Base-by-base conservation (phyloP, 1,140 invertebrate species). In the Sycobia sp. region DNA sequence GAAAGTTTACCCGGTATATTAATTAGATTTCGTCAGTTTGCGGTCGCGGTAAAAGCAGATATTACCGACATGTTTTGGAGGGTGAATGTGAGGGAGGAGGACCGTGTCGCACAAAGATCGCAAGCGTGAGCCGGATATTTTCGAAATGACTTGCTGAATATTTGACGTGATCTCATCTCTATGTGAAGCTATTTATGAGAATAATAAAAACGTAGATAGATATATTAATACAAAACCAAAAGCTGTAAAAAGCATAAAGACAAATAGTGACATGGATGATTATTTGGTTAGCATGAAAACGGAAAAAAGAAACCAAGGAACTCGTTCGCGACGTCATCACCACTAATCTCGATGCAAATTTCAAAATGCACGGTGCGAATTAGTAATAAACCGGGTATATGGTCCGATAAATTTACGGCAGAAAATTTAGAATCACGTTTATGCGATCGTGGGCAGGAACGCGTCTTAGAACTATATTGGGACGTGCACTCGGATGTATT, bases 101-200 rank as follows among this genome's bases (percentile, higher is more conserved):
- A 39, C 14, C 36, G 51, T 1, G 22, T 20, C 1, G 49, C 49
- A 2, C 22, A 51, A 23, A 16, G 18, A 53, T n/a, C 10, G 59
- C 22, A n/a, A 51, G 1, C 16, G 4, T 1, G 8, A 51, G 1
- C 36, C 58, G 3, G 49, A 51, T 3, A 39, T 22, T 25, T 51
- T 32, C 16, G n/a, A 14, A 4, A 61, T 61, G 58, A 32, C 32
- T 3, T 5, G 20, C 1, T 4, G 51, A 1, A 50, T 60, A 10
- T 61, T 43, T n/a, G 49, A 41, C 2, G 38, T 49, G 2, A 61
- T 16, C 2, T 61, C 47, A 3, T 50, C 58, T 1, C 58, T 47
- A n/a, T 0, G 29, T 13, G 3, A 25, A 9, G 1, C 46, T 46
- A 7, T 14, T 36, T 11, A n/a, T n/a, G n/a, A n/a, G n/a, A n/a